A percentile compares a stretch with the other conserved stretches of the same genome.
Evolutionary conservation across 2,113 vertebrate species (phyloP).

Genomic region (Callospermophilus lateralis): DNA sequence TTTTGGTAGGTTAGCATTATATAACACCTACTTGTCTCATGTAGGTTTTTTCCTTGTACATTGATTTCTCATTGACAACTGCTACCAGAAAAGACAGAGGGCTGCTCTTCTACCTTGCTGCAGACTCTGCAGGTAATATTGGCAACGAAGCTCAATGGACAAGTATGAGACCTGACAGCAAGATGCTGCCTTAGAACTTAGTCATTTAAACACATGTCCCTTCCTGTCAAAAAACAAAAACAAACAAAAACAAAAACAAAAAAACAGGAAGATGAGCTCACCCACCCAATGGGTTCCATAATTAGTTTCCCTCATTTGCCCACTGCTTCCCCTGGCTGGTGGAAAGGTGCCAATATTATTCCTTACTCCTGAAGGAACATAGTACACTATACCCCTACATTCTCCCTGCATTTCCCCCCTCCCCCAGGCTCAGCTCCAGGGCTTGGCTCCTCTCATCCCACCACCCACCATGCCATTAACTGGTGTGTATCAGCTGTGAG

Average conservation of each 20-base stretch:
- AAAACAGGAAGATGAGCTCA: constrained; percentile 11
- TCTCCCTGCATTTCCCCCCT: background rate
- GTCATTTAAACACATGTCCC: background rate
- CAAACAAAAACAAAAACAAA: no score
- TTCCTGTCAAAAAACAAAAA: constrained; percentile 22
- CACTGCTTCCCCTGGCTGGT: constrained; percentile 52
- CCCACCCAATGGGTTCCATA: background rate
- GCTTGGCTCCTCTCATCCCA: background rate
- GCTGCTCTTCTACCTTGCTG: background rate
- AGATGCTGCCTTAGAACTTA: background rate
- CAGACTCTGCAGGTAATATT: background rate
- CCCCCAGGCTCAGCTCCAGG: background rate
- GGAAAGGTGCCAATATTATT: background rate
- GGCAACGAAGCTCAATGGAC: background rate
- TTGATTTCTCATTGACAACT: background rate
- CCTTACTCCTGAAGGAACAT: background rate
- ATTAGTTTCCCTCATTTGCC: constrained; percentile 40
- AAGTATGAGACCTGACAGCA: background rate
- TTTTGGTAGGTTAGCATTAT: background rate
- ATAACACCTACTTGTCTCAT: background rate
- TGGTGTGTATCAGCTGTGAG: background rate
- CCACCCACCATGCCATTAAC: background rate
- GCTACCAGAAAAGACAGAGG: background rate
- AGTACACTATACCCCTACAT: background rate
- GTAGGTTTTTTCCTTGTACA: background rate